Evolutionary conservation across 1,140 invertebrate genomes (phyloP).

Genomic region (Drosophila nigrodunni): DNA sequence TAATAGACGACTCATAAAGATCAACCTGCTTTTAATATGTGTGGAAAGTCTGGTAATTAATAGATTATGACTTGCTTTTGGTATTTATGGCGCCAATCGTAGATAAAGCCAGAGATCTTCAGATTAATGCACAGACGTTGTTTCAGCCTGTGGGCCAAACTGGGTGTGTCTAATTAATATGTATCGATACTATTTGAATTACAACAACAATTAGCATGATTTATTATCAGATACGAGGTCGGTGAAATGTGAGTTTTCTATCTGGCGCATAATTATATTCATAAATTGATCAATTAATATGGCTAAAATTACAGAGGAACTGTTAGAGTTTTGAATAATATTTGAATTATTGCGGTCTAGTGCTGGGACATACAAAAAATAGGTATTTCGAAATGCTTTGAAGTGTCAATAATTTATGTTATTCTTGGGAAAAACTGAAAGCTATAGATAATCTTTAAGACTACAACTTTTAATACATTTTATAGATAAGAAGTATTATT

Average conservation of each 20-base stretch:
- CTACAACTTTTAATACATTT: background rate
- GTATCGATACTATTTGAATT: conserved; percentile 78
- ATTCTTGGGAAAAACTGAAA: background rate
- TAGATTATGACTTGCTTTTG: conserved; percentile 74
- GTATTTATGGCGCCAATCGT: conserved; percentile 74
- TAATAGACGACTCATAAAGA: conserved; percentile 53
- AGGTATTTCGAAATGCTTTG: background rate
- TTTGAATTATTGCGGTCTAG: conserved; percentile 25
- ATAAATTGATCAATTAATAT: conserved; percentile 68
- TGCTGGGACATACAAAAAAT: background rate
- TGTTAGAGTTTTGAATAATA: conserved; percentile 5
- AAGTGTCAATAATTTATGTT: background rate
- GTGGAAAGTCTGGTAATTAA: conserved; percentile 79
- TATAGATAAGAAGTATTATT: too few species aligned
- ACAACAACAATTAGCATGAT: conserved; percentile 79
- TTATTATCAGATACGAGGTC: conserved; percentile 65
- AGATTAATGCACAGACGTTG: conserved; percentile 64
- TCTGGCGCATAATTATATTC: conserved; percentile 55
- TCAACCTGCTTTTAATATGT: conserved; percentile 66
- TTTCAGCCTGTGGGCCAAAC: conserved; percentile 38
- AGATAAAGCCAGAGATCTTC: conserved; percentile 68
- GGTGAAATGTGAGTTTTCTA: conserved; percentile 58
- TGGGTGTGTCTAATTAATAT: conserved; percentile 79
- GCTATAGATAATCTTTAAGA: background rate
- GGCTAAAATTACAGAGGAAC: conserved; percentile 34